A percentile compares a stretch with the other conserved stretches of the same genome.
phyloP scores from a whole-genome alignment of 2,888 invertebrate genomes.

The Melanophora roralis region DNA sequence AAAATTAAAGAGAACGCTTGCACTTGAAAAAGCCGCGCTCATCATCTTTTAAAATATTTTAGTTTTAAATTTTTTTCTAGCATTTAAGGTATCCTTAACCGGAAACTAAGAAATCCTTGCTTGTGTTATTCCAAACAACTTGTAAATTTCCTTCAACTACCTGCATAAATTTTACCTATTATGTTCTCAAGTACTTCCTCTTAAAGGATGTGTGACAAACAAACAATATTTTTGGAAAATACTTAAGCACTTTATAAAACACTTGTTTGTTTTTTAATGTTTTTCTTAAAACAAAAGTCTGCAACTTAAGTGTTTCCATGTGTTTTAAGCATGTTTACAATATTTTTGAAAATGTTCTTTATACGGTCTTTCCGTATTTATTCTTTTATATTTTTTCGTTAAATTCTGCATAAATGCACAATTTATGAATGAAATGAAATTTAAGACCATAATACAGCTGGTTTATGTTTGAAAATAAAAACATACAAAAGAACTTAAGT shows the following conservation, averaged over 20 bases:
- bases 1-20: no score
- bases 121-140: no score
- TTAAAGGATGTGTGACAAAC: constrained; percentile 4
- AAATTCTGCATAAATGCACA: constrained; percentile 37
- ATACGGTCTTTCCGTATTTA: background rate
- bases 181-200: constrained; percentile 25
- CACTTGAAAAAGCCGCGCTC: no score
- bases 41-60: no score
- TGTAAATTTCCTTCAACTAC: constrained; percentile 22
- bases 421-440: constrained; percentile 38
- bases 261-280: background rate
- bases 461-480: background rate
- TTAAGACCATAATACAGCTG: constrained; percentile 44
- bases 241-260: constrained; percentile 22
- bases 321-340: constrained; percentile 25
- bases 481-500: background rate
- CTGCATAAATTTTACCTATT: constrained; percentile 26
- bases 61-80: no score
- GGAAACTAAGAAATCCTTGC: no score
- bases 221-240: background rate
- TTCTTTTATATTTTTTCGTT: constrained; percentile 16
- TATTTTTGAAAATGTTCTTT: background rate
- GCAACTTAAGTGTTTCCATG: constrained; percentile 38
- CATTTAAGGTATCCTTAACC: no score
- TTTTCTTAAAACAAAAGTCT: background rate